Evolutionary conservation across 92 coral and sea anemone species (phyloP).

Genomic region (Hydrozoanthus gracilis): DNA sequence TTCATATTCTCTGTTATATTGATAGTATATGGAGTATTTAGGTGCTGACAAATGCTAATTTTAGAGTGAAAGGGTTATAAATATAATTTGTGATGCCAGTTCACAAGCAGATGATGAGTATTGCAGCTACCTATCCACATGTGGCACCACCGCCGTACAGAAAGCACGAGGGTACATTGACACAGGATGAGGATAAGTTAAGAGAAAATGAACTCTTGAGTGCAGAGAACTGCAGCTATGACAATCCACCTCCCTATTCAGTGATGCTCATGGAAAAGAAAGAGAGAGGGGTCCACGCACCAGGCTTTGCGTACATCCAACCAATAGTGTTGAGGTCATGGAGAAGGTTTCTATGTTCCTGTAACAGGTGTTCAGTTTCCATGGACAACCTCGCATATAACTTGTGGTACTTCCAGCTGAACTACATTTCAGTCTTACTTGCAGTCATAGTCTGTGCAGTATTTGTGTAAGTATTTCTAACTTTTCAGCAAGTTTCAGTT

Average conservation of each 20-base stretch:
- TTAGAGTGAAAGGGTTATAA: too few species aligned
- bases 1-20: too few species aligned
- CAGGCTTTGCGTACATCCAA: constrained; percentile 21
- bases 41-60: too few species aligned
- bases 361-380: constrained; percentile 35
- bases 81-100: too few species aligned
- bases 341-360: constrained; percentile 31
- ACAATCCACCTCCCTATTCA: neutral
- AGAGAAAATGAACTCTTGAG: neutral
- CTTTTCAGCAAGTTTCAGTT: neutral
- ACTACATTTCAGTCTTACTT: constrained; percentile 45
- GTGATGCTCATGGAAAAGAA: neutral
- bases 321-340: constrained; percentile 36
- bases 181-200: neutral
- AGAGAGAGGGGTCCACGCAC: neutral
- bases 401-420: constrained; percentile 45
- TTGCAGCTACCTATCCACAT: neutral
- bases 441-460: constrained; percentile 9
- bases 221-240: neutral
- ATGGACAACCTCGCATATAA: constrained; percentile 29
- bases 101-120: too few species aligned
- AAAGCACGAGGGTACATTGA: neutral
- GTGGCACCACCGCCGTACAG: constrained; percentile 24
- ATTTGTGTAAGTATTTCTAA: constrained; percentile 4
- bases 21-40: too few species aligned